These are phyloP conservation scores for Alcedo quadribrachys DNA, from an alignment of 2,797 vertebrate species.

Conservation along the genomic window DNA sequence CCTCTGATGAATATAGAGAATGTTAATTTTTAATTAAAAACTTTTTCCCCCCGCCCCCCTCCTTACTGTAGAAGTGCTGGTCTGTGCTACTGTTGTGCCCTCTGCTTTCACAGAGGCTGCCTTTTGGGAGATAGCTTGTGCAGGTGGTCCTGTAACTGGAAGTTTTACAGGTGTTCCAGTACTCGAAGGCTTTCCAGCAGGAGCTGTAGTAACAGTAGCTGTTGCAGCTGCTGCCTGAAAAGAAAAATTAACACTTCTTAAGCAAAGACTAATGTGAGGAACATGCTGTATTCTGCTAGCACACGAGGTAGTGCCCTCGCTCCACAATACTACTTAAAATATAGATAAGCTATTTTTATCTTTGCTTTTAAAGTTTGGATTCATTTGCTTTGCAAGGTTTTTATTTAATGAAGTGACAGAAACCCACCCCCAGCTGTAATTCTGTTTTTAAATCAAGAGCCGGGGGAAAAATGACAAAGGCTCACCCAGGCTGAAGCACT, in stretches of 20 bases:
- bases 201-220: conserved; percentile 63
- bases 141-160: conserved; percentile 64
- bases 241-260: conserved; percentile 62
- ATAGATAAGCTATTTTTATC: not conserved
- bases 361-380: not conserved
- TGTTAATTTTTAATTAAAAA: conserved; percentile 62
- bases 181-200: conserved; percentile 67
- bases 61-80: conserved; percentile 79
- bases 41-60: not conserved
- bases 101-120: conserved; percentile 73
- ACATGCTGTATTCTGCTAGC: not conserved
- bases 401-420: not conserved
- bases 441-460: not conserved
- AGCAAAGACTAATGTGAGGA: conserved; percentile 4
- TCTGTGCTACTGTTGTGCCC: conserved; percentile 65
- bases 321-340: not conserved
- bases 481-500: not conserved
- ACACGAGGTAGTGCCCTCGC: not conserved
- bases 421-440: not conserved
- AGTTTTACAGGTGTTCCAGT: conserved; percentile 72
- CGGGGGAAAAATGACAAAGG: not conserved
- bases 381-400: not conserved
- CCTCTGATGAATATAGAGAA: conserved; percentile 53
- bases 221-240: conserved; percentile 75
- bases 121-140: conserved; percentile 58